These are phyloP conservation scores for Apomyelois bistriatella DNA, from an alignment of 2,888 invertebrate species.

Conservation along the genomic window DNA sequence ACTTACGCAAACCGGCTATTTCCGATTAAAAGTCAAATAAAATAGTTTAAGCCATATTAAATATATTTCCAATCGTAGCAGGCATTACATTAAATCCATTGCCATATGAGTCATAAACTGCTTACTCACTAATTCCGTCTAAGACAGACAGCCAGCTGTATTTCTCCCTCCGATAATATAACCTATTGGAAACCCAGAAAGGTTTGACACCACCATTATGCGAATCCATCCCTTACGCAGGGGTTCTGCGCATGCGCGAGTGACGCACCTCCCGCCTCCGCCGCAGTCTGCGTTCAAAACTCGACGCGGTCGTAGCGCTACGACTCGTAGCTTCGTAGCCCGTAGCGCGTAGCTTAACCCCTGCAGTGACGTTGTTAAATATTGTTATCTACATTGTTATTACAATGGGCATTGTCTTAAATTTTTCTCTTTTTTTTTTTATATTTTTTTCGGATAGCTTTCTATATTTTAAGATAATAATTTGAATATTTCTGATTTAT, in stretches of 20 bases:
- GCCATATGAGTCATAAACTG: background rate
- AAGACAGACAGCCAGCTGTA: slow-evolving; percentile 15
- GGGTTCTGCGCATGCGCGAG: slow-evolving; percentile 53
- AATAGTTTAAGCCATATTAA: too few relatives aligned
- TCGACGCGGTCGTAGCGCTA: slow-evolving; percentile 42
- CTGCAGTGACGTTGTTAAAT: slow-evolving; percentile 53
- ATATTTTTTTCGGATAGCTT: too few relatives aligned
- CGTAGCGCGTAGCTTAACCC: slow-evolving; percentile 41
- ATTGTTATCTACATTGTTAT: background rate
- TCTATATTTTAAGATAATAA: too few relatives aligned
- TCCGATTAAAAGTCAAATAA: too few relatives aligned
- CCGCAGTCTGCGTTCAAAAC: slow-evolving; percentile 56
- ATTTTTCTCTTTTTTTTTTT: too few relatives aligned
- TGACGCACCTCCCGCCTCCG: slow-evolving; percentile 48
- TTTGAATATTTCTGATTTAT: too few relatives aligned
- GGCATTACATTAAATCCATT: too few relatives aligned
- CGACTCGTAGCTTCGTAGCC: slow-evolving; percentile 38
- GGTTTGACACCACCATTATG: slow-evolving; percentile 44
- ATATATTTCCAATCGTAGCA: too few relatives aligned
- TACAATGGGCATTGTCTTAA: too few relatives aligned
- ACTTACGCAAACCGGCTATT: too few relatives aligned
- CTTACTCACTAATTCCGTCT: background rate
- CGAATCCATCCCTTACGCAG: slow-evolving; percentile 47
- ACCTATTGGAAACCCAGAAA: slow-evolving; percentile 52
- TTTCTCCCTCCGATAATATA: slow-evolving; percentile 35